Conservation (phyloP, 1,140 invertebrate species). For the Leptopilina boulardi region DNA sequence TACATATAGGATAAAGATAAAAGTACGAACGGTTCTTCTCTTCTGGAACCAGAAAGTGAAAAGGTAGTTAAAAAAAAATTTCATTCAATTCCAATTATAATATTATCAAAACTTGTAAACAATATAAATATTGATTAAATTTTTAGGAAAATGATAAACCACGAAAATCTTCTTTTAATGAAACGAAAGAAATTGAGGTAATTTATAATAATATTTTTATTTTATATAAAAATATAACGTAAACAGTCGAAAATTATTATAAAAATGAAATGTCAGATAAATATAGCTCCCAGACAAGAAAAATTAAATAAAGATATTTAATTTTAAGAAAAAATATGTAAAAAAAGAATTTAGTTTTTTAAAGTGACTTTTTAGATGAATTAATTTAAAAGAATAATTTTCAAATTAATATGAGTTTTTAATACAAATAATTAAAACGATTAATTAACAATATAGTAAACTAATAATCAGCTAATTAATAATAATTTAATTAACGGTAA, state of each 20-base stretch:
- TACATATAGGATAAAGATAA: constrained; percentile 28
- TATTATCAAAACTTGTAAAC: neutral
- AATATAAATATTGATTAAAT: neutral
- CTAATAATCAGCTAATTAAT: neutral
- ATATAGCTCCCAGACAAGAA: too few relatives aligned
- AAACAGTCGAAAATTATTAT: too few relatives aligned
- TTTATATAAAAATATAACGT: too few relatives aligned
- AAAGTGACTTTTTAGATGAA: too few relatives aligned
- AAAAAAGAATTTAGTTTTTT: too few relatives aligned
- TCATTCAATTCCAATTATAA: neutral
- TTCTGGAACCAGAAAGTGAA: neutral
- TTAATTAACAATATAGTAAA: neutral
- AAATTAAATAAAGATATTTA: too few relatives aligned
- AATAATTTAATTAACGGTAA: neutral
- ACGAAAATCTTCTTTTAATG: neutral
- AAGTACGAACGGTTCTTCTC: neutral
- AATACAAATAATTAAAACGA: neutral
- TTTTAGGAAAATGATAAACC: neutral
- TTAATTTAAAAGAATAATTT: too few relatives aligned
- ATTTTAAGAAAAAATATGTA: too few relatives aligned
- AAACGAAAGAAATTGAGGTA: neutral
- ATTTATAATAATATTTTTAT: neutral
- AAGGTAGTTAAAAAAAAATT: constrained; percentile 2
- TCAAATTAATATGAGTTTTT: too few relatives aligned
- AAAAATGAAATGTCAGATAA: too few relatives aligned